phyloP scores from a whole-genome alignment of 2,113 vertebrate species.

The Petrocephalus microphthalmus region DNA sequence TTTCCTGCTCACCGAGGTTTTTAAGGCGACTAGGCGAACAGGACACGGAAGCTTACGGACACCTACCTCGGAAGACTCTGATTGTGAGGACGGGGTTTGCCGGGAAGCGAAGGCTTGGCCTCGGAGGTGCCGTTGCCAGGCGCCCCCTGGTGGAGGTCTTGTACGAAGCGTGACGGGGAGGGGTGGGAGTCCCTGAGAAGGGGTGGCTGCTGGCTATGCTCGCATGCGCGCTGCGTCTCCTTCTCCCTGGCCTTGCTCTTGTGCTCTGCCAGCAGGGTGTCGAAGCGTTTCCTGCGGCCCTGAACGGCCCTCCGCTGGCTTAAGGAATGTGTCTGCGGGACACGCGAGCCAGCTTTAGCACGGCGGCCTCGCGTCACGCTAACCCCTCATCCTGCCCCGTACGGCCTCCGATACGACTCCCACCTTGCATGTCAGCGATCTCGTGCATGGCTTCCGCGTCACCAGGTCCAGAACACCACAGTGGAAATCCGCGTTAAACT shows the following conservation, averaged over 20 bases:
- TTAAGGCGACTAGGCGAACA: background rate
- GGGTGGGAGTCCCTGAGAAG: constrained; percentile 97
- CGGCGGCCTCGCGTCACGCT: background rate
- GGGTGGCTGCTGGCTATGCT: constrained; percentile 81
- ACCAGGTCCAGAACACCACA: constrained; percentile 94
- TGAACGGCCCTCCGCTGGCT: constrained; percentile 95
- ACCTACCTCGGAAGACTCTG: constrained; percentile 94
- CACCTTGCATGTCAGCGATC: constrained; percentile 99
- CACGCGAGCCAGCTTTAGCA: background rate
- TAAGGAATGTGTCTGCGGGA: constrained; percentile 94
- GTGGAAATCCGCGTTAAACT: constrained; percentile 96
- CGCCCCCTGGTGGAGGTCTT: constrained; percentile 71
- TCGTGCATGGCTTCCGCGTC: constrained; percentile 94
- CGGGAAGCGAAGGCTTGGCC: constrained; percentile 78
- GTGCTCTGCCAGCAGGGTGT: constrained; percentile 93
- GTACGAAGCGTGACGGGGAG: constrained; percentile 70
- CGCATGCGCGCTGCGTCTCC: constrained; percentile 77
- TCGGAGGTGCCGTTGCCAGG: constrained; percentile 78
- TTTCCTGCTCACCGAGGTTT: background rate
- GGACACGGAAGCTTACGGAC: background rate
- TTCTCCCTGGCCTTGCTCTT: constrained; percentile 95
- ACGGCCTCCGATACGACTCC: background rate
- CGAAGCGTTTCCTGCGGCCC: constrained; percentile 95
- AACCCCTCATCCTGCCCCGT: background rate
- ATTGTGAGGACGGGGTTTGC: constrained; percentile 90